phyloP scores from a whole-genome alignment of 2,113 vertebrate species.

The Ornithorhynchus anatinus region DNA sequence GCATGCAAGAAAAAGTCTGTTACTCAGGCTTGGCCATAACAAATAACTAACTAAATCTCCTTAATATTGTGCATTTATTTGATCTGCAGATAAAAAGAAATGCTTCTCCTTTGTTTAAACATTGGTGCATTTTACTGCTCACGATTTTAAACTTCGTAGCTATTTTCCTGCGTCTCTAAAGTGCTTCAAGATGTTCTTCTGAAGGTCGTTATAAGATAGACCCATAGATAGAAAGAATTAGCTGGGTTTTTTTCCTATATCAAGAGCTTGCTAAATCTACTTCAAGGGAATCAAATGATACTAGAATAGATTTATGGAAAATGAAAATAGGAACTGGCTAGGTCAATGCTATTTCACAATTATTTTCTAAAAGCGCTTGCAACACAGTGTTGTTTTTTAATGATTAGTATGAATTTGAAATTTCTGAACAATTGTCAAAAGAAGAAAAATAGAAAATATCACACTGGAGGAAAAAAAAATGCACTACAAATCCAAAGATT shows the following conservation, averaged over 20 bases:
- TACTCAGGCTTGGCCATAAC: no score
- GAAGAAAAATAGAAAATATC: background rate
- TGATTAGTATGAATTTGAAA: background rate
- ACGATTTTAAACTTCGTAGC: background rate
- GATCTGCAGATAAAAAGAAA: no score
- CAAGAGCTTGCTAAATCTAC: conserved; percentile 34
- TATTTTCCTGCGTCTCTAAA: background rate
- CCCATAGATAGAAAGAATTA: background rate
- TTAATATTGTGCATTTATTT: no score
- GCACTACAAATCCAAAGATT: background rate
- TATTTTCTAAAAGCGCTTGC: conserved; percentile 46
- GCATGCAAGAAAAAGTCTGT: no score
- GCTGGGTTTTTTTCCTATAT: conserved; percentile 4
- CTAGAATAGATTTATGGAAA: conserved; percentile 60
- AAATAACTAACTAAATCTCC: no score
- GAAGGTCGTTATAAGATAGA: background rate
- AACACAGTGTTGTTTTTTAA: conserved; percentile 24
- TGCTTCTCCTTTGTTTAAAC: background rate
- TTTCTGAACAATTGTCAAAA: conserved; percentile 14
- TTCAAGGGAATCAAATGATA: conserved; percentile 54
- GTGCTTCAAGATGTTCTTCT: background rate
- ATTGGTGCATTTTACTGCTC: background rate
- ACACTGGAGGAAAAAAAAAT: background rate
- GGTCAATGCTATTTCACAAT: conserved; percentile 50
- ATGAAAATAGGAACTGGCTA: conserved; percentile 61